These are phyloP conservation scores for Aphelenchoides avenae DNA, from an alignment of 1,140 invertebrate genomes.

Conservation along the genomic window DNA sequence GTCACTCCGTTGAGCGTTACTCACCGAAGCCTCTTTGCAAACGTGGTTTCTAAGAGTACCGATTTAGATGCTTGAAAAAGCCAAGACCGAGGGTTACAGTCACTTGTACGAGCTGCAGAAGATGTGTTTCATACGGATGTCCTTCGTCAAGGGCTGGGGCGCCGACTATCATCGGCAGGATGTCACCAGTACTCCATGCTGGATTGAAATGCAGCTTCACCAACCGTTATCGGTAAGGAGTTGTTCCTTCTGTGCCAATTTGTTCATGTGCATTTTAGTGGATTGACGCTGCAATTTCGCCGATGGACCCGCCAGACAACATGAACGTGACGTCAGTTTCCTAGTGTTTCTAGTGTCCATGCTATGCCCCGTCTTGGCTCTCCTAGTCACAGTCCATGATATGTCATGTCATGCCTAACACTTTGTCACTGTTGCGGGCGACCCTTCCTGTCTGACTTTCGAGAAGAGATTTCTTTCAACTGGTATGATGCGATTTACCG, in stretches of 20 bases:
- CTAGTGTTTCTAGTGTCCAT: conserved; percentile 20
- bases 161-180: conserved; percentile 93
- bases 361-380: not conserved
- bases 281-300: conserved; percentile 39
- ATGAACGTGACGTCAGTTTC: conserved; percentile 43
- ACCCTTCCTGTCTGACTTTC: too few relatives aligned
- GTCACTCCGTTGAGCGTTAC: too few relatives aligned
- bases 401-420: too few relatives aligned
- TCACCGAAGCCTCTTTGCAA: too few relatives aligned
- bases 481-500: not conserved
- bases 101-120: conserved; percentile 93
- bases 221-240: conserved; percentile 75
- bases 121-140: conserved; percentile 99
- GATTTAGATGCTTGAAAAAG: conserved; percentile 81
- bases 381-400: too few relatives aligned
- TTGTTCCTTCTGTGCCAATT: conserved; percentile 2
- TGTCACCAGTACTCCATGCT: conserved; percentile 95
- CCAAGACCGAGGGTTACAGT: conserved; percentile 93
- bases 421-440: too few relatives aligned
- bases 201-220: conserved; percentile 97
- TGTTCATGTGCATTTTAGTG: conserved; percentile 22
- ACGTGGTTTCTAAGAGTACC: conserved; percentile 10
- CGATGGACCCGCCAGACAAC: conserved; percentile 43
- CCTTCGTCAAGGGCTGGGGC: conserved; percentile 88
- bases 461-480: too few relatives aligned